Evolutionary conservation across 1,140 invertebrate species (phyloP).

Genomic region (Plodia interpunctella): DNA sequence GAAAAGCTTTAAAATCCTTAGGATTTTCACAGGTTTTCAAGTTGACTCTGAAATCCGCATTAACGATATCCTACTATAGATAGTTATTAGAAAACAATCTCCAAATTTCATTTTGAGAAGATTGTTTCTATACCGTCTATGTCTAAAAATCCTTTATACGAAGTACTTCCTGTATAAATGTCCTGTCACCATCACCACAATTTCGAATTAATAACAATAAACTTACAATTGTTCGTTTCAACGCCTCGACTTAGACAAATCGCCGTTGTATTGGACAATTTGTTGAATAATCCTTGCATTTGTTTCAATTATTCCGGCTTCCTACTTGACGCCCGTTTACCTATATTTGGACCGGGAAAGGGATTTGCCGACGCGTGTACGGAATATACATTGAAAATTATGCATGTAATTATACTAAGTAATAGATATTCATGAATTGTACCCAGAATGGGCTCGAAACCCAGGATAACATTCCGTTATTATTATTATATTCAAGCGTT

Average conservation of each 20-base stretch:
- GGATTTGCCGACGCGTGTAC: constrained; percentile 51
- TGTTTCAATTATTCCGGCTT: constrained; percentile 74
- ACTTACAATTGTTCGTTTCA: constrained; percentile 52
- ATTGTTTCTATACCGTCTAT: not conserved
- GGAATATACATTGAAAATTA: constrained; percentile 43
- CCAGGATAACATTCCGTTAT: constrained; percentile 25
- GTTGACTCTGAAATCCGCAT: too few species aligned
- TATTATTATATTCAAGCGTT: constrained; percentile 20
- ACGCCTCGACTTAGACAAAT: constrained; percentile 68
- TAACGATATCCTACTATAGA: too few species aligned
- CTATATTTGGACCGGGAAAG: constrained; percentile 58
- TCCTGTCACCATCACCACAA: constrained; percentile 10
- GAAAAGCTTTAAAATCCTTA: too few species aligned
- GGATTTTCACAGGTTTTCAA: too few species aligned
- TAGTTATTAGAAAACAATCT: too few species aligned
- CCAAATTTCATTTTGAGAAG: too few species aligned
- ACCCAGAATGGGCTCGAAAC: constrained; percentile 19
- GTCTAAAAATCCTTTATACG: not conserved
- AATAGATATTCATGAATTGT: constrained; percentile 24
- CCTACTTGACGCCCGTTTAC: constrained; percentile 53
- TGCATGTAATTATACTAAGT: constrained; percentile 24
- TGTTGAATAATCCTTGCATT: constrained; percentile 74
- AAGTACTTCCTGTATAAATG: constrained; percentile 1
- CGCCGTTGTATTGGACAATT: constrained; percentile 71
- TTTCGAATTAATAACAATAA: constrained; percentile 51